These are phyloP conservation scores for Aplidium turbinatum DNA, from an alignment of 23 tunicate genomes.

Conservation along the genomic window DNA sequence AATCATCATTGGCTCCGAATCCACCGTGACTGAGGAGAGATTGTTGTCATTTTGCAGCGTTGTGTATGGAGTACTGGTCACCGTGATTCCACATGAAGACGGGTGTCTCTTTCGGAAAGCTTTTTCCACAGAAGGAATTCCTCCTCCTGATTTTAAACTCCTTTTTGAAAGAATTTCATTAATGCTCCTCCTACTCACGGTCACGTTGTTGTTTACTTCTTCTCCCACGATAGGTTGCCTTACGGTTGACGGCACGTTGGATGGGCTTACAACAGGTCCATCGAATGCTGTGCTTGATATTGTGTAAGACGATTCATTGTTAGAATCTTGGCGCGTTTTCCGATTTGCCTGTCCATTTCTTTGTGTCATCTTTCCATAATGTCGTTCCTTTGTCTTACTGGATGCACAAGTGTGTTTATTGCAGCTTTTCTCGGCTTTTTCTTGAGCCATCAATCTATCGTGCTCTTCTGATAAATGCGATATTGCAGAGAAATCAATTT, in stretches of 20 bases:
- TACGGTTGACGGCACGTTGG: no score
- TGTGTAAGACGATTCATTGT: no score
- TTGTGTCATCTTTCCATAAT: conserved; percentile 41
- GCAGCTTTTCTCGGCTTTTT: conserved; percentile 27
- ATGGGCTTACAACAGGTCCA: no score
- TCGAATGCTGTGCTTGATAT: no score
- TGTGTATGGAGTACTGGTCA: conserved; percentile 13
- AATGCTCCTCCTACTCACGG: no score
- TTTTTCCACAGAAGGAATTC: conserved; percentile 32
- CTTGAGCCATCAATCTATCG: conserved; percentile 48
- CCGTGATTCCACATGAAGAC: conserved; percentile 24
- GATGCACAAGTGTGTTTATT: conserved; percentile 28
- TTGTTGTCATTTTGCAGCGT: conserved; percentile 26
- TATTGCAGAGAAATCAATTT: conserved; percentile 62
- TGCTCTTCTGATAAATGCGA: conserved; percentile 63
- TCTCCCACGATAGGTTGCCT: no score
- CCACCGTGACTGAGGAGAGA: background rate
- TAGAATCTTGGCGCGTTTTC: no score
- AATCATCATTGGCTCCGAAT: background rate
- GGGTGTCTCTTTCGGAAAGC: conserved; percentile 34
- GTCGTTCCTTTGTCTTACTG: conserved; percentile 33
- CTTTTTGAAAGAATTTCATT: no score
- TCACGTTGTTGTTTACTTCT: no score
- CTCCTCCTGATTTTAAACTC: background rate
- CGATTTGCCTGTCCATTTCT: no score